A percentile compares a stretch with the other conserved stretches of the same genome.
These are phyloP conservation scores for Percopsis transmontana DNA, from an alignment of 2,113 vertebrate species.

Conservation along the genomic window DNA sequence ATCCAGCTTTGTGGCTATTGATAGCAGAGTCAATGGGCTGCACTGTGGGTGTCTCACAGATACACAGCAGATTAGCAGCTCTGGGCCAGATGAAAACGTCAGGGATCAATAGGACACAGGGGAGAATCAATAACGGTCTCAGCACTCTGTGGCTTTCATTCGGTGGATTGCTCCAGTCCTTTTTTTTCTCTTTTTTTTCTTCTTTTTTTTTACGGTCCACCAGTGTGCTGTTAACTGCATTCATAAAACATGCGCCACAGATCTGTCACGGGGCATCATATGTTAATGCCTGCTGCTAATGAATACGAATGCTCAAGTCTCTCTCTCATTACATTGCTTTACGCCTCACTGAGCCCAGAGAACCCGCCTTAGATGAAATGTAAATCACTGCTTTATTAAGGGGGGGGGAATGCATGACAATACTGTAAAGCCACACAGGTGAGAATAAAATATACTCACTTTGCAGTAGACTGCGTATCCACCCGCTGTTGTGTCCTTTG, in stretches of 20 bases:
- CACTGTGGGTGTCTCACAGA: slow-evolving; percentile 78
- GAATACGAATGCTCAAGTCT: slow-evolving; percentile 88
- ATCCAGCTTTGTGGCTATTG: slow-evolving; percentile 80
- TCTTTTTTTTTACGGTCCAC: slow-evolving; percentile 51
- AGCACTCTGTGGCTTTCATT: slow-evolving; percentile 71
- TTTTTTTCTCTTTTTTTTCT: no score
- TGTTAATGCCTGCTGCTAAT: slow-evolving; percentile 85
- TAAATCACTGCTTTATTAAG: slow-evolving; percentile 87
- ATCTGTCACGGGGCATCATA: slow-evolving; percentile 74
- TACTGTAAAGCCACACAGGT: slow-evolving; percentile 63
- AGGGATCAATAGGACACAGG: slow-evolving; percentile 83
- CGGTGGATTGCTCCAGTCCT: slow-evolving; percentile 64
- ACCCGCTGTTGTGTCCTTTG: slow-evolving; percentile 34
- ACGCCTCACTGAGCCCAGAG: slow-evolving; percentile 81
- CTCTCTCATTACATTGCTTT: slow-evolving; percentile 88
- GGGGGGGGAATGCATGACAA: slow-evolving; percentile 67
- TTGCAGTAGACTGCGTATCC: slow-evolving; percentile 31
- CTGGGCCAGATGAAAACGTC: slow-evolving; percentile 81
- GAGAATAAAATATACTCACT: slow-evolving; percentile 59
- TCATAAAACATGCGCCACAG: slow-evolving; percentile 71
- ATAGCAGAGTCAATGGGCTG: slow-evolving; percentile 79
- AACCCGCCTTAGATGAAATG: slow-evolving; percentile 88
- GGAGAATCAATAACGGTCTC: slow-evolving; percentile 81
- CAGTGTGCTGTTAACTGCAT: slow-evolving; percentile 63
- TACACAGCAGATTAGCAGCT: slow-evolving; percentile 82